Evolutionary conservation across 2,888 invertebrate genomes (phyloP).

Genomic region (Heliconius hortense): DNA sequence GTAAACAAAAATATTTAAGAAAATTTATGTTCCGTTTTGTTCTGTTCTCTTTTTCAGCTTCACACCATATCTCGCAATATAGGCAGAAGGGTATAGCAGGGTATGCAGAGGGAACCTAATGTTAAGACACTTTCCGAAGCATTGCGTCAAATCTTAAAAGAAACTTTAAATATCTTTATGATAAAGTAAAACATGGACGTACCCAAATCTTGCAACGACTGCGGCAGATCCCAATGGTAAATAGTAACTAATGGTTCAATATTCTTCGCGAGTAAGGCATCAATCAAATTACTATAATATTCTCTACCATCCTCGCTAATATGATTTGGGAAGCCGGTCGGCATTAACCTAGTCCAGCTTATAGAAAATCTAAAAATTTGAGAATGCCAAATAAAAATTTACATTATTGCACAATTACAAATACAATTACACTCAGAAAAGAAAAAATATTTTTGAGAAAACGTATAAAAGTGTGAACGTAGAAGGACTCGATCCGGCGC

Average conservation of each 20-base stretch:
- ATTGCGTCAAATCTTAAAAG: too few species aligned
- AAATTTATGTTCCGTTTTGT: background rate
- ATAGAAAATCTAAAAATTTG: slow-evolving; percentile 79
- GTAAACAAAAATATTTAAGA: background rate
- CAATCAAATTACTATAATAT: slow-evolving; percentile 86
- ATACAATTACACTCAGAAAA: too few species aligned
- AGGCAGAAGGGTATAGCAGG: too few species aligned
- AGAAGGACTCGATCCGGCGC: too few species aligned
- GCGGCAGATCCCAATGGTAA: slow-evolving; percentile 64
- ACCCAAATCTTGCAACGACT: slow-evolving; percentile 52
- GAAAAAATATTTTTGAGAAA: too few species aligned
- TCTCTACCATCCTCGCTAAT: slow-evolving; percentile 84
- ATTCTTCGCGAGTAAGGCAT: slow-evolving; percentile 81
- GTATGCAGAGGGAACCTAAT: too few species aligned
- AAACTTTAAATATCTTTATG: background rate
- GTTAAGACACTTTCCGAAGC: too few species aligned
- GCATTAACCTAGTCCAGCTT: slow-evolving; percentile 86
- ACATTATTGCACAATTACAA: too few species aligned
- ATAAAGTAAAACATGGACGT: background rate
- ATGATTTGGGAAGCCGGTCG: slow-evolving; percentile 80
- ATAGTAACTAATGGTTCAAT: slow-evolving; percentile 81
- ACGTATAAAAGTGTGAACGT: too few species aligned
- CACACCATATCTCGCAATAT: too few species aligned
- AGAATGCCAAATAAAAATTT: background rate
- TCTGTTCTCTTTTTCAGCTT: too few species aligned